Conservation (phyloP, 2,797 vertebrate genomes). For the Cichlasoma orientale region DNA sequence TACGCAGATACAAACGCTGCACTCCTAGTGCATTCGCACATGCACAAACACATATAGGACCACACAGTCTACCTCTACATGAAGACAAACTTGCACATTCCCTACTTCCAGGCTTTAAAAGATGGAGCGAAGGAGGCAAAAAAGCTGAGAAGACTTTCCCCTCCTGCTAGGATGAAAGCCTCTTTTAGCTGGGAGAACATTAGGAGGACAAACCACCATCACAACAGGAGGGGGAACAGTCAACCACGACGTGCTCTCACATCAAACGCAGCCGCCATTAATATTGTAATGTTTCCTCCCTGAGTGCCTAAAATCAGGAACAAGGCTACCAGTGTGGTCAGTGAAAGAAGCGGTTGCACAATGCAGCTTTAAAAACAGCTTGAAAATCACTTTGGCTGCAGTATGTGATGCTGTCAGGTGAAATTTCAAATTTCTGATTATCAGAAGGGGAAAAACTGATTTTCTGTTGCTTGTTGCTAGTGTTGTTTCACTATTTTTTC, state of each 20-base stretch:
- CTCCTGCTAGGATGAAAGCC: slow-evolving; percentile 84
- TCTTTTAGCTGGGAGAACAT: slow-evolving; percentile 81
- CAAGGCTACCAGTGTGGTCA: slow-evolving; percentile 59
- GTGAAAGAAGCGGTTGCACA: slow-evolving; percentile 25
- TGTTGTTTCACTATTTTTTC: not conserved
- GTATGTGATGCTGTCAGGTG: not conserved
- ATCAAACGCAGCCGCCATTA: slow-evolving; percentile 80
- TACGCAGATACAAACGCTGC: not conserved
- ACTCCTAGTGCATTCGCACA: slow-evolving; percentile 5
- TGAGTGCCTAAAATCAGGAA: slow-evolving; percentile 55
- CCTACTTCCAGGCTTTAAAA: slow-evolving; percentile 35
- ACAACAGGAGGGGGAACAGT: slow-evolving; percentile 81
- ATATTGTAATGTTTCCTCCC: slow-evolving; percentile 69
- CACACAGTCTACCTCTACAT: slow-evolving; percentile 35
- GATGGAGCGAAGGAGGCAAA: slow-evolving; percentile 58
- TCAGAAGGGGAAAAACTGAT: not conserved
- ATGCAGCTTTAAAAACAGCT: slow-evolving; percentile 1
- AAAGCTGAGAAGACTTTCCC: slow-evolving; percentile 63
- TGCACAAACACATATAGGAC: slow-evolving; percentile 3
- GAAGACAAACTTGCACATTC: slow-evolving; percentile 22
- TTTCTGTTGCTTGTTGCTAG: not conserved
- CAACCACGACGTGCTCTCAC: slow-evolving; percentile 74
- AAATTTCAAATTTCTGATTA: not conserved
- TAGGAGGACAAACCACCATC: slow-evolving; percentile 82
- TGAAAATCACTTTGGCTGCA: not conserved